A percentile compares a stretch with the other conserved stretches of the same genome.
These are phyloP conservation scores for Drosophila eohydei DNA, from an alignment of 2,888 invertebrate genomes.

Conservation along the genomic window DNA sequence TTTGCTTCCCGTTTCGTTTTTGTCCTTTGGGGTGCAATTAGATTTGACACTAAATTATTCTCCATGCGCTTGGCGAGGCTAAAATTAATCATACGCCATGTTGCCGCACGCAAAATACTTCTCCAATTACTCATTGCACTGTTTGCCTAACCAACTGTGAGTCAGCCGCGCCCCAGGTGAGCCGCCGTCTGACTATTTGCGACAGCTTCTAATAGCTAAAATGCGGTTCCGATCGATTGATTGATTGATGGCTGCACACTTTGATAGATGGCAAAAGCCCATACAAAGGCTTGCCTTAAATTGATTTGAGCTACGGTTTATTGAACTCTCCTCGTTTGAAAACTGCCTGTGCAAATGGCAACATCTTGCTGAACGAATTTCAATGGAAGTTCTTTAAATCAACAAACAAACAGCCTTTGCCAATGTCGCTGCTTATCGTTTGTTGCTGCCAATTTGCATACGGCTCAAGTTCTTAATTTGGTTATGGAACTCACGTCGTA, in stretches of 20 bases:
- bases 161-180: slow-evolving; percentile 48
- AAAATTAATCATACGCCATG: slow-evolving; percentile 75
- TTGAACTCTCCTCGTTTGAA: slow-evolving; percentile 16
- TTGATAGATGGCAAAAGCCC: slow-evolving; percentile 4
- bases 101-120: slow-evolving; percentile 35
- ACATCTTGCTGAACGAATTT: not conserved
- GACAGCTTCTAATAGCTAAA: slow-evolving; percentile 30
- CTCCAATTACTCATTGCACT: slow-evolving; percentile 43
- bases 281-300: slow-evolving; percentile 29
- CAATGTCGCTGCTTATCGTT: slow-evolving; percentile 42
- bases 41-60: slow-evolving; percentile 70
- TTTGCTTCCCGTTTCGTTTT: slow-evolving; percentile 9
- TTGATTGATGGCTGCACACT: slow-evolving; percentile 23
- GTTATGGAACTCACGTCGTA: slow-evolving; percentile 36
- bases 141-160: slow-evolving; percentile 21
- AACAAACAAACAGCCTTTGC: not conserved
- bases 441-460: slow-evolving; percentile 65
- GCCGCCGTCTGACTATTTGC: slow-evolving; percentile 16
- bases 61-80: slow-evolving; percentile 34
- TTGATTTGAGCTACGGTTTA: slow-evolving; percentile 28
- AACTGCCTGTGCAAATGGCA: slow-evolving; percentile 2
- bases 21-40: slow-evolving; percentile 70
- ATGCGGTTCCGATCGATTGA: slow-evolving; percentile 43
- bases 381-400: not conserved
- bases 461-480: slow-evolving; percentile 42